Evolutionary conservation across 2,113 vertebrate species (phyloP).

Genomic region (Elephantulus edwardii): DNA sequence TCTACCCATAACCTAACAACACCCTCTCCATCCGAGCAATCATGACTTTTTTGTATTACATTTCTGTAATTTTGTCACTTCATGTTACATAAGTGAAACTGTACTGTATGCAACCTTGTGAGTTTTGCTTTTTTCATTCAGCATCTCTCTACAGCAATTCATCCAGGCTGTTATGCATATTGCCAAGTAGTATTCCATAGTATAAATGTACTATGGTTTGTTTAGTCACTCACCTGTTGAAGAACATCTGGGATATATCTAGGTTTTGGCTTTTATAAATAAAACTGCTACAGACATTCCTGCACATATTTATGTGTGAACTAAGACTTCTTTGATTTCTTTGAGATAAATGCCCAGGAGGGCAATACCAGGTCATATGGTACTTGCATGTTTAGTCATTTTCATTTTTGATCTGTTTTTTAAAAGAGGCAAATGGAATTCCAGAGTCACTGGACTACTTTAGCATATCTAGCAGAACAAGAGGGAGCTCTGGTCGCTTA

Average conservation of each 20-base stretch:
- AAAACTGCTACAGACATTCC: not conserved
- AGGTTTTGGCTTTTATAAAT: not conserved
- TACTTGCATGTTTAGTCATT: not conserved
- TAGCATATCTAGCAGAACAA: no score
- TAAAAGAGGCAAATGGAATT: not conserved
- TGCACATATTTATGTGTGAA: not conserved
- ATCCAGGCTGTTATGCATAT: not conserved
- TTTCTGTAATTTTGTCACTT: constrained; percentile 20
- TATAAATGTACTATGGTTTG: not conserved
- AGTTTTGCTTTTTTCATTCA: not conserved
- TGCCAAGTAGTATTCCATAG: not conserved
- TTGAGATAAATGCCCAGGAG: not conserved
- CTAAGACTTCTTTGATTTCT: not conserved
- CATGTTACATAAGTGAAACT: constrained; percentile 6
- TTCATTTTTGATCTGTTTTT: not conserved
- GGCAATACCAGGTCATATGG: not conserved
- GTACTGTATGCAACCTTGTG: not conserved
- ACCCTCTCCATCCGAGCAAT: no score
- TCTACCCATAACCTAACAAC: not conserved
- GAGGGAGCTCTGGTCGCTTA: no score
- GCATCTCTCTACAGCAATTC: not conserved
- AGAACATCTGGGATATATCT: not conserved
- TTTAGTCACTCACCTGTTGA: not conserved
- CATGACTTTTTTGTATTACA: not conserved
- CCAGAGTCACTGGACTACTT: not conserved